Conservation (phyloP, 2,113 vertebrate species). For the Atlantisia rogersi region DNA sequence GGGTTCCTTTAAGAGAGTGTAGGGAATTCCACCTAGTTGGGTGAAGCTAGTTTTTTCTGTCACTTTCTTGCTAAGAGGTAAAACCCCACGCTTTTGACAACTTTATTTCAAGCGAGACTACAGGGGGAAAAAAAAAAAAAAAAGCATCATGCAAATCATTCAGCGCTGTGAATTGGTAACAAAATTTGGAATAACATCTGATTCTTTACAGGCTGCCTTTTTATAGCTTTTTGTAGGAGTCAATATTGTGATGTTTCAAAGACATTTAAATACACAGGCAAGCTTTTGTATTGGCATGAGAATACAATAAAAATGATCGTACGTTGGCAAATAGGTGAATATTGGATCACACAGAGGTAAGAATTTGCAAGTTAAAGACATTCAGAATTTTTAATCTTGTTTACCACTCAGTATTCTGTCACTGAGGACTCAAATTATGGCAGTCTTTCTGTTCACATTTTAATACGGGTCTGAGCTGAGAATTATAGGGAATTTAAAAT, state of each 20-base stretch:
- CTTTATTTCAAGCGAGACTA: not conserved
- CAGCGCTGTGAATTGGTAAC: not conserved
- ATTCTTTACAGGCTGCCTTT: not conserved
- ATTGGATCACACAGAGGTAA: not conserved
- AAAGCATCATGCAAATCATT: not conserved
- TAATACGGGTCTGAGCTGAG: not conserved
- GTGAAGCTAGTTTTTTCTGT: not conserved
- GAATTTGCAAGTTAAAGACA: not conserved
- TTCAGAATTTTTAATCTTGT: not conserved
- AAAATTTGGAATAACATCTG: not conserved
- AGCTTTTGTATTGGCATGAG: not conserved
- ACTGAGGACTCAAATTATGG: not conserved
- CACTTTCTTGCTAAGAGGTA: not conserved
- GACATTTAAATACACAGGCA: not conserved
- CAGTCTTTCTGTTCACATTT: not conserved
- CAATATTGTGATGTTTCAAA: constrained; percentile 25
- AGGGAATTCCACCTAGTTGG: not conserved
- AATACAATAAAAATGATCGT: not conserved
- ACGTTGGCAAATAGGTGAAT: not conserved
- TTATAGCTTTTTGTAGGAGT: not conserved
- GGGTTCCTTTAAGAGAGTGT: not conserved
- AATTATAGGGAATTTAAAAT: not conserved
- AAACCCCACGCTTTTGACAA: not conserved
- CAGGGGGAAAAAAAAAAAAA: not conserved
- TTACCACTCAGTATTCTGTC: not conserved